Base-by-base conservation (phyloP, 1,140 invertebrate genomes). In the Aphidius ervi region DNA sequence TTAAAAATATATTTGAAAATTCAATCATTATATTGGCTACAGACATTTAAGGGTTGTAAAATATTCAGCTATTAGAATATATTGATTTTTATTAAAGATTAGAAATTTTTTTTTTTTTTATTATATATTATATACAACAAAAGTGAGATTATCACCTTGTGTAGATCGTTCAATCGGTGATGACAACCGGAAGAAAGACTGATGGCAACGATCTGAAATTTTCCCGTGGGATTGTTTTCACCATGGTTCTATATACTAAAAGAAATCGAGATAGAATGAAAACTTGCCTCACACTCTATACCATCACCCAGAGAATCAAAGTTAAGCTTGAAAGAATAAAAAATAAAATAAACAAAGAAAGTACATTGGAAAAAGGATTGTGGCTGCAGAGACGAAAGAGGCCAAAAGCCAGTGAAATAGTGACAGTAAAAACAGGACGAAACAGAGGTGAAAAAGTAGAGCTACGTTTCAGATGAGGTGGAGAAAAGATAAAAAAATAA, bases 81-180 rank as follows among this genome's bases (percentile, higher is more conserved):
- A 31, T 31, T 31, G 4, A 31, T 31, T 31, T 31, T 31, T 3
- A 3, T 31, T 31, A 31, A 31, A 31, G 23, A 31, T 31, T 31
- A 31, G 4, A 3, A 1, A 1, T 1, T 31, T 9, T 41, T 59
- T 55, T 57, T 60, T 56, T 48, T 20, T 41, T 61, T 47, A 39
- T 37, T 50, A 4, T 31, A 31, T 31, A 16, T 16, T 16, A 0
- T 16, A 16, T 16, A 16, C 23, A 31, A 31, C 23, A 31, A 31
- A 31, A 31, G 43, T 9, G 55, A 65, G 65, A 70, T 70, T 65
- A 70, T 69, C 67, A 54, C 65, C 46, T 64, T 54, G 57, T 41
- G 66, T 69, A 65, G 63, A 65, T 56, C 56, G 48, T 64, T 66
- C 58, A 49, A 53, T 50, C 46, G 39, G 48, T 54, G 56, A 31